Conservation (phyloP, 2,888 invertebrate genomes). For the Trilocha varians region DNA sequence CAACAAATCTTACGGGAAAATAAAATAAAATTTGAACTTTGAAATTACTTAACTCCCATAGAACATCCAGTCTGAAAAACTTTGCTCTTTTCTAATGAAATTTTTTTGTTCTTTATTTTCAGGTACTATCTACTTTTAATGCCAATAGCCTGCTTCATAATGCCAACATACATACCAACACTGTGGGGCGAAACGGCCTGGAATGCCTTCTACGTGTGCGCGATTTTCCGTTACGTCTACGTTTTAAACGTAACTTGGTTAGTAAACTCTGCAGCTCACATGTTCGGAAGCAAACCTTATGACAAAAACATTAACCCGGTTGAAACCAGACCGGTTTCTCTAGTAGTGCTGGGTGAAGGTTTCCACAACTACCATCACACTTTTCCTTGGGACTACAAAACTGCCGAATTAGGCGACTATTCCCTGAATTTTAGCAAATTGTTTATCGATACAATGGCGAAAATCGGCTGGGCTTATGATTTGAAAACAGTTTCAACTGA, state of each 20-base stretch:
- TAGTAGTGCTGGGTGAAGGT: conserved; percentile 82
- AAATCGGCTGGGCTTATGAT: conserved; percentile 90
- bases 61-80: not conserved
- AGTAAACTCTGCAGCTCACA: conserved; percentile 91
- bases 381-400: conserved; percentile 90
- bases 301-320: conserved; percentile 82
- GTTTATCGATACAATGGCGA: conserved; percentile 85
- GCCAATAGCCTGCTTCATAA: conserved; percentile 81
- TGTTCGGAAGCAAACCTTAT: conserved; percentile 81
- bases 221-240: conserved; percentile 83
- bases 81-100: not conserved
- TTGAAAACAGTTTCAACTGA: conserved; percentile 83
- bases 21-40: too few species aligned
- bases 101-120: conserved; percentile 14
- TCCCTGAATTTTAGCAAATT: conserved; percentile 80
- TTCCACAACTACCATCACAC: conserved; percentile 92
- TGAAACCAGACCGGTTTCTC: conserved; percentile 77
- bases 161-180: conserved; percentile 83
- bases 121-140: conserved; percentile 83
- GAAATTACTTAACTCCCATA: too few species aligned
- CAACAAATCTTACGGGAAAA: too few species aligned
- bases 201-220: conserved; percentile 78
- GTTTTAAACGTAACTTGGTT: conserved; percentile 90
- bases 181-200: conserved; percentile 82
- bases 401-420: conserved; percentile 82